phyloP scores from a whole-genome alignment of 53 echinoderm and acorn worm species.

The Paracentrotus lividus region DNA sequence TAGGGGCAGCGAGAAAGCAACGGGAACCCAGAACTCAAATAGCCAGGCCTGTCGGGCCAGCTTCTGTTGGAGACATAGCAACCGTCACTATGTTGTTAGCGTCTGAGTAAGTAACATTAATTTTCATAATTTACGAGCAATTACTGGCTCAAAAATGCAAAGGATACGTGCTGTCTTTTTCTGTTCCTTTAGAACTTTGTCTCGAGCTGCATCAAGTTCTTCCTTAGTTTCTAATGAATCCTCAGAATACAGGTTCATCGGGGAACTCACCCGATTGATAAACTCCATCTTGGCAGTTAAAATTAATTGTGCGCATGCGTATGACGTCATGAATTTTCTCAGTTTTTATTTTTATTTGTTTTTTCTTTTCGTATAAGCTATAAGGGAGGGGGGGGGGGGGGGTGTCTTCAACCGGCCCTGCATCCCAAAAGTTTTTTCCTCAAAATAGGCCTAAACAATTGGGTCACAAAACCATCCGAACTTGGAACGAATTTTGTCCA shows the following conservation, averaged over 20 bases:
- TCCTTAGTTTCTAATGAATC: conserved; percentile 93
- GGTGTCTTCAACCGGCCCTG: too few relatives aligned
- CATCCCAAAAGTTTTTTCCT: too few relatives aligned
- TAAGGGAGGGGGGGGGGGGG: too few relatives aligned
- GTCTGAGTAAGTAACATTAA: background rate
- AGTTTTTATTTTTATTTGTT: too few relatives aligned
- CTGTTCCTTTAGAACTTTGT: conserved; percentile 82
- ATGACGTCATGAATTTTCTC: background rate
- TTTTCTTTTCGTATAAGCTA: too few relatives aligned
- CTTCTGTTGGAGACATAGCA: conserved; percentile 60
- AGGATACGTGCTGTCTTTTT: conserved; percentile 93
- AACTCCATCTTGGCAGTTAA: conserved; percentile 83
- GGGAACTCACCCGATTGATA: conserved; percentile 96
- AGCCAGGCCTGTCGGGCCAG: conserved; percentile 41
- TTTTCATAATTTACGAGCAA: background rate
- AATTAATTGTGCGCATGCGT: background rate
- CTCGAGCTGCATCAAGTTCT: conserved; percentile 89
- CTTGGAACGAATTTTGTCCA: too few relatives aligned
- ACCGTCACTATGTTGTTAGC: conserved; percentile 69
- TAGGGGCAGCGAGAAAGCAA: background rate
- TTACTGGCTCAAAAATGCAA: background rate
- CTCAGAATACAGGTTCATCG: conserved; percentile 97
- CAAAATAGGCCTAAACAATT: too few relatives aligned
- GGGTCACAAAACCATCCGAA: too few relatives aligned
- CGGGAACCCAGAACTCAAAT: background rate